Conservation (phyloP, 2,113 vertebrate genomes). For the Engystomops pustulosus region DNA sequence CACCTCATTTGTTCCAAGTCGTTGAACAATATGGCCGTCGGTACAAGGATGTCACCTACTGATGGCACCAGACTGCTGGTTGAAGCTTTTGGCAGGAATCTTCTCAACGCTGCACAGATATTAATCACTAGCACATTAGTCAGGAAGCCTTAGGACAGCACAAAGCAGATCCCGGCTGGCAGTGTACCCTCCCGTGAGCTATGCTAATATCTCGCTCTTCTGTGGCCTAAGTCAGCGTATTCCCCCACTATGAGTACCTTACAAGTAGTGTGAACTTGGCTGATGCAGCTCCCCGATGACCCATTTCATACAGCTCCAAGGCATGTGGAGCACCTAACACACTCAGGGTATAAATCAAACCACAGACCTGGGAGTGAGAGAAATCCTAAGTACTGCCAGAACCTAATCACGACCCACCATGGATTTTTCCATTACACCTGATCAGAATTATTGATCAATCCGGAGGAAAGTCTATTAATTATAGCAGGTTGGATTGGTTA, state of each 20-base stretch:
- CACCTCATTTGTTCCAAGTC: not conserved
- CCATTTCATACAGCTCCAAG: not conserved
- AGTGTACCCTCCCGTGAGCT: not conserved
- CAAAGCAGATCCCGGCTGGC: slow-evolving; percentile 9
- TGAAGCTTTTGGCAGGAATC: not conserved
- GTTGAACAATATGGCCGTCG: not conserved
- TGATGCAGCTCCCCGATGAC: slow-evolving; percentile 39
- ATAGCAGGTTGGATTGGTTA: slow-evolving; percentile 26
- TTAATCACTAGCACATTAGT: not conserved
- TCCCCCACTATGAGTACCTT: slow-evolving; percentile 6
- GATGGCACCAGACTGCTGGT: not conserved
- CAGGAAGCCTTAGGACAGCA: slow-evolving; percentile 30
- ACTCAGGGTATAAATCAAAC: slow-evolving; percentile 28
- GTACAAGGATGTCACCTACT: not conserved
- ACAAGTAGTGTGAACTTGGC: not conserved
- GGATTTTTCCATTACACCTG: slow-evolving; percentile 55
- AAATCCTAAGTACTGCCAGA: slow-evolving; percentile 12
- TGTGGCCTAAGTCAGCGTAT: slow-evolving; percentile 8
- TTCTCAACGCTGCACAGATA: not conserved
- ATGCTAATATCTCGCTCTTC: not conserved
- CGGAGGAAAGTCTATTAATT: slow-evolving; percentile 50
- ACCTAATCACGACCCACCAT: slow-evolving; percentile 51
- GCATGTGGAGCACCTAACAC: not conserved
- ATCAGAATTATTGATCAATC: slow-evolving; percentile 54
- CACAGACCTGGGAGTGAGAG: not conserved